Base-by-base conservation (phyloP, 2,797 vertebrate genomes). In the Danio albolineatus region DNA sequence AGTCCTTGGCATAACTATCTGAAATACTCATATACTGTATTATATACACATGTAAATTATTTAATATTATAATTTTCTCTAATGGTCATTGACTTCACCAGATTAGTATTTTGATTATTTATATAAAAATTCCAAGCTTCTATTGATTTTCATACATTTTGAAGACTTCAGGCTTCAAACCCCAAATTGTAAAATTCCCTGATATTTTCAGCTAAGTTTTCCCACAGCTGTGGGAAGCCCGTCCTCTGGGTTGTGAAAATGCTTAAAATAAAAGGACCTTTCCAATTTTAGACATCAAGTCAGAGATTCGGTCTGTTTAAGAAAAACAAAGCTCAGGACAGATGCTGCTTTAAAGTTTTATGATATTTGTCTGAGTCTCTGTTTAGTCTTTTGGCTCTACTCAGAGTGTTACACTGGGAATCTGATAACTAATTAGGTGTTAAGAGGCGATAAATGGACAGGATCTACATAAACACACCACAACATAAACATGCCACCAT, bases 371-470 rank as follows among this genome's bases (percentile, higher is more conserved):
- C 53, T 43, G 28, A 53, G 17, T 54, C 38, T 74, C 46, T 10
- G 16, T 60, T 46, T 49, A 51, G 48, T 61, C 41, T 48, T 53
- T 74, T 54, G 73, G 59, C 69, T 53, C 54, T 57, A 10, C 5
- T 56, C 43, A 39, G 49, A 39, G 48, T 9, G 8, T 56, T 51
- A 38, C 43, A 49, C 51, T 56, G 51, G 4, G 36, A 70, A 36
- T 44, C 44, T 9, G 10, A 69, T 49, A 70, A 59, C 41, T 60
- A 78, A 78, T 71, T 61, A 78, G 56, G 76, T 71, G 76, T 51
- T 67, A 41, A 75, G 53, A 60, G 44, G 41, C 0, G 13, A 70
- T 70, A 78, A 41, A 78, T 51, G 36, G 49, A 70, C 44, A 59
- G 39, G 39, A 66, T 76, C 49, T 56, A 46, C 62, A 66, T 46